These are phyloP conservation scores for Nemotelus pantherinus DNA, from an alignment of 2,888 invertebrate genomes.

Conservation along the genomic window DNA sequence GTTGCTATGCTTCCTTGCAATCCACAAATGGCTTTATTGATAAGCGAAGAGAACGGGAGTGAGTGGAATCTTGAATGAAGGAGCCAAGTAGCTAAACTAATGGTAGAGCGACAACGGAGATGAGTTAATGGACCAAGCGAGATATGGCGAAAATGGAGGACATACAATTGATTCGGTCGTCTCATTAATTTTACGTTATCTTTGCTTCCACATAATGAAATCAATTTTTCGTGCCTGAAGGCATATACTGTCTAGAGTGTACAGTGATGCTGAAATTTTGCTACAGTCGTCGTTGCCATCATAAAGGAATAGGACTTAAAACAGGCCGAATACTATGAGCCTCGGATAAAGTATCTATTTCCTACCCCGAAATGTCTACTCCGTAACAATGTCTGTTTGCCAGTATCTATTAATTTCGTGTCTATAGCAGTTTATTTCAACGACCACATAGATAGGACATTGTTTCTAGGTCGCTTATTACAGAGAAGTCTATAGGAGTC, in stretches of 20 bases:
- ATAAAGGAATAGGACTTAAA: conserved; percentile 4
- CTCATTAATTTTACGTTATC: conserved; percentile 53
- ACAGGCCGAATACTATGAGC: conserved; percentile 12
- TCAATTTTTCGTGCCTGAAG: conserved; percentile 50
- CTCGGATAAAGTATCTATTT: conserved; percentile 30
- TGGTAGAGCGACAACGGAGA: conserved; percentile 33
- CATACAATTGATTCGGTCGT: conserved; percentile 50
- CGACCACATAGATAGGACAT: conserved; percentile 6
- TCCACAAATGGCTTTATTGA: conserved; percentile 19
- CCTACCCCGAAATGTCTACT: conserved; percentile 22
- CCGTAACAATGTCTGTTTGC: background rate
- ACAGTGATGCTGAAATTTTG: background rate
- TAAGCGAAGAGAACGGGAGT: background rate
- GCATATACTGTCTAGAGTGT: conserved; percentile 25
- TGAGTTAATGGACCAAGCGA: conserved; percentile 45
- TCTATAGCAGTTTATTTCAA: conserved; percentile 25
- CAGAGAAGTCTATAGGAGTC: conserved; percentile 6
- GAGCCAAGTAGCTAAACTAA: conserved; percentile 17
- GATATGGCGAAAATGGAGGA: conserved; percentile 42
- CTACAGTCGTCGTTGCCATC: background rate
- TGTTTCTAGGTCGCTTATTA: conserved; percentile 30
- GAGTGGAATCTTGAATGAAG: background rate
- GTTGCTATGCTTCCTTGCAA: background rate
- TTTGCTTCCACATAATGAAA: conserved; percentile 53
- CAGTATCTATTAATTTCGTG: conserved; percentile 29